Conservation (phyloP, 2,888 invertebrate genomes). For the Lissonota sp. region DNA sequence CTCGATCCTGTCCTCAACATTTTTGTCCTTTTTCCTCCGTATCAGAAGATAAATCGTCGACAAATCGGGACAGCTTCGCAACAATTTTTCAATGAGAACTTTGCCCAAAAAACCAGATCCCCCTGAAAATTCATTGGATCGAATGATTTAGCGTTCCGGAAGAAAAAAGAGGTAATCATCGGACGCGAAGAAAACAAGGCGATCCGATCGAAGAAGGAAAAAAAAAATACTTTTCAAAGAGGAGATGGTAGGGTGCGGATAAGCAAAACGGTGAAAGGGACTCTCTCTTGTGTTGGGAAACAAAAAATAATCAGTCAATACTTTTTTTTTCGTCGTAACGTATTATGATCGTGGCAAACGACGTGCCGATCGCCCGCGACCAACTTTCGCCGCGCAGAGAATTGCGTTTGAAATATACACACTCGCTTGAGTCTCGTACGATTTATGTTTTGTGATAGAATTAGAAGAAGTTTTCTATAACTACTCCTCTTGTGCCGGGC, state of each 20-base stretch:
- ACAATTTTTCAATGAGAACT: slow-evolving; percentile 86
- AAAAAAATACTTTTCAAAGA: background rate
- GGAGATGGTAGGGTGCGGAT: background rate
- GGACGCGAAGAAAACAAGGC: no score
- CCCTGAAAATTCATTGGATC: slow-evolving; percentile 73
- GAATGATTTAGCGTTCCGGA: background rate
- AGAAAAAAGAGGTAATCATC: no score
- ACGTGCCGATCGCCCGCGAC: slow-evolving; percentile 12
- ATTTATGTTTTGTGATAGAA: background rate
- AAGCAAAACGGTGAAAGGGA: slow-evolving; percentile 50
- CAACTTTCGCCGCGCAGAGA: slow-evolving; percentile 44
- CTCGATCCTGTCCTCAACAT: slow-evolving; percentile 84
- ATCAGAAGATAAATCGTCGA: slow-evolving; percentile 85
- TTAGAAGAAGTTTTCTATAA: no score
- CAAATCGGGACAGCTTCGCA: slow-evolving; percentile 86
- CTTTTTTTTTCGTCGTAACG: slow-evolving; percentile 38
- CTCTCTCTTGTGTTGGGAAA: slow-evolving; percentile 24
- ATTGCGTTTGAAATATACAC: slow-evolving; percentile 21
- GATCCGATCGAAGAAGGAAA: no score
- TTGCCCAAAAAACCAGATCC: slow-evolving; percentile 85
- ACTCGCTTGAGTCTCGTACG: slow-evolving; percentile 18
- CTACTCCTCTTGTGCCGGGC: no score
- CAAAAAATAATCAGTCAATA: slow-evolving; percentile 14
- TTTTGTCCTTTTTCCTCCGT: slow-evolving; percentile 86
- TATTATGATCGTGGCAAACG: slow-evolving; percentile 38